Evolutionary conservation across 2,797 vertebrate genomes (phyloP).

Genomic region (Eidolon dupreanum): DNA sequence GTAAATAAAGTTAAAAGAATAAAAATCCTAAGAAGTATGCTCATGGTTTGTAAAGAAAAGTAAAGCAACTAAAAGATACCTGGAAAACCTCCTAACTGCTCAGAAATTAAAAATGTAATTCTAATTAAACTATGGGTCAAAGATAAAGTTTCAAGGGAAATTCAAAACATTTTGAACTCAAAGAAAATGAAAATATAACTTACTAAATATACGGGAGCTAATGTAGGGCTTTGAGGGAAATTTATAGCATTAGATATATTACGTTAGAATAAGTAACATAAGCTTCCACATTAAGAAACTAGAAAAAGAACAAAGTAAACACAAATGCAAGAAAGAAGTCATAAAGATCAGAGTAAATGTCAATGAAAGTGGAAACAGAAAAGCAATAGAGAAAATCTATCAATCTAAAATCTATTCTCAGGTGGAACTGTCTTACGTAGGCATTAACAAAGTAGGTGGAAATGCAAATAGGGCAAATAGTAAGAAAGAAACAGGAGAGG

Average conservation of each 20-base stretch:
- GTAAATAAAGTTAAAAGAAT: conserved; percentile 9
- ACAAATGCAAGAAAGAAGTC: neutral
- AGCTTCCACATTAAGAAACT: neutral
- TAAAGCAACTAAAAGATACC: neutral
- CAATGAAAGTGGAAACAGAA: neutral
- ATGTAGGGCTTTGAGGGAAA: neutral
- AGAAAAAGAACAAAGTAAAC: conserved; percentile 20
- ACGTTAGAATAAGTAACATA: neutral
- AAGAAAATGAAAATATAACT: neutral
- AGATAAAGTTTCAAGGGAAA: neutral
- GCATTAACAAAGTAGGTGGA: neutral
- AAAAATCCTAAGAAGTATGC: neutral
- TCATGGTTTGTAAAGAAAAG: neutral
- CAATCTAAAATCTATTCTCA: neutral
- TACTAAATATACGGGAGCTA: neutral
- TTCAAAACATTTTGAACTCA: neutral
- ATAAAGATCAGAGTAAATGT: neutral
- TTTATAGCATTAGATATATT: neutral
- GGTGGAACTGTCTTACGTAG: neutral
- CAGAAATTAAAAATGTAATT: neutral
- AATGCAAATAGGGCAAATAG: neutral
- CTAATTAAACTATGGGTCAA: neutral
- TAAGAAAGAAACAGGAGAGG: neutral
- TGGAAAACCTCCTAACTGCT: neutral
- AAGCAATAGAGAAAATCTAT: neutral